A percentile compares a stretch with the other conserved stretches of the same genome.
These are phyloP conservation scores for Hozukius guyotensis DNA, from an alignment of 2,797 vertebrate genomes.

Conservation along the genomic window DNA sequence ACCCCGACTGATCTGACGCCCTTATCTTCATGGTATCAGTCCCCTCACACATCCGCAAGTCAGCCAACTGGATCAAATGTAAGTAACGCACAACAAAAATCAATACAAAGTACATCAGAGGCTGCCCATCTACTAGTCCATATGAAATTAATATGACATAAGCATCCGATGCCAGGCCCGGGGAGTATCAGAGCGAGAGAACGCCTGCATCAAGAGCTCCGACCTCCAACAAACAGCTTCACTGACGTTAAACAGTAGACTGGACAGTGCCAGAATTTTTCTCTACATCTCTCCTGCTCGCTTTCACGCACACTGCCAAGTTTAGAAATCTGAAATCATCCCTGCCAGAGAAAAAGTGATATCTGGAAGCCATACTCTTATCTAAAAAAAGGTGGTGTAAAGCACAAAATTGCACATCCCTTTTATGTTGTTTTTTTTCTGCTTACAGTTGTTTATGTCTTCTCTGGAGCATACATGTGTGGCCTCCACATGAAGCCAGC, in stretches of 20 bases:
- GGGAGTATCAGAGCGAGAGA: conserved; percentile 7
- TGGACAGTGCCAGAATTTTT: conserved; percentile 18
- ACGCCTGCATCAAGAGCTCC: conserved; percentile 39
- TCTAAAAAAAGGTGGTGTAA: background rate
- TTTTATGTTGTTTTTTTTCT: conserved; percentile 10
- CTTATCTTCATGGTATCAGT: conserved; percentile 68
- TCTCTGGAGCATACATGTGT: conserved; percentile 20
- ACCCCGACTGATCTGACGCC: conserved; percentile 73
- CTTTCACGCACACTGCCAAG: conserved; percentile 45
- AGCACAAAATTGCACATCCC: conserved; percentile 13
- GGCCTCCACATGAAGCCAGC: conserved; percentile 26
- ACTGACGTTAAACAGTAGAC: conserved; percentile 35
- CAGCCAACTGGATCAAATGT: conserved; percentile 67
- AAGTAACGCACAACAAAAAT: conserved; percentile 60
- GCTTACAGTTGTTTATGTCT: conserved; percentile 10
- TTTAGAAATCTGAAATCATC: conserved; percentile 49
- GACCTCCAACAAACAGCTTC: conserved; percentile 74
- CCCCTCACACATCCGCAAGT: conserved; percentile 54
- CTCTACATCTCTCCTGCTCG: conserved; percentile 3
- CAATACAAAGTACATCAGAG: conserved; percentile 67
- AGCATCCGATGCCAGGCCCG: conserved; percentile 69
- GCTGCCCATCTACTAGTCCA: conserved; percentile 58
- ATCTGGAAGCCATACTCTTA: conserved; percentile 20
- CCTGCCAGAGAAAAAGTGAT: conserved; percentile 26
- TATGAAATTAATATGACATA: conserved; percentile 81